Percentiles rank a stretch among this genome's conserved stretches.
phyloP scores from a whole-genome alignment of 2,113 vertebrate species.

The Tetrax tetrax region DNA sequence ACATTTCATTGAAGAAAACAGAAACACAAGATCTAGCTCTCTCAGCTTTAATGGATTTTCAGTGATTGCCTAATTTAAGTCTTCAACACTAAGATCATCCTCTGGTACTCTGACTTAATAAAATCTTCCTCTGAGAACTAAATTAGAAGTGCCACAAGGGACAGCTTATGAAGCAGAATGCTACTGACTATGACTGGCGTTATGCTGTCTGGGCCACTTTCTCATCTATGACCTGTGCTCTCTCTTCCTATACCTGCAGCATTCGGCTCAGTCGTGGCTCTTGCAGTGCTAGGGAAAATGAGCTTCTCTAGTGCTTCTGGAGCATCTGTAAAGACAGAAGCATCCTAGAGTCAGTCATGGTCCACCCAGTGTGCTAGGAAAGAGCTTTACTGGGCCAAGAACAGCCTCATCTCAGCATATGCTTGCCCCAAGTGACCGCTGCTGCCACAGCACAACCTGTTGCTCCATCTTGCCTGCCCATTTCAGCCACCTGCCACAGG shows the following conservation, averaged over 20 bases:
- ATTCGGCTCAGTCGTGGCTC: rapidly evolving
- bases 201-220: not conserved
- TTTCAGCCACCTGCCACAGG: not conserved
- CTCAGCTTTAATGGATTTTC: not conserved
- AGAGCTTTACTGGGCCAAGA: not conserved
- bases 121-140: not conserved
- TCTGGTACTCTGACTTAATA: conserved; percentile 25
- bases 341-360: not conserved
- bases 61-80: conserved; percentile 23
- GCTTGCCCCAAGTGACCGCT: rapidly evolving
- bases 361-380: not conserved
- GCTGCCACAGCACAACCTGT: not conserved
- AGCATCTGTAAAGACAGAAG: not conserved
- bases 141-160: not conserved
- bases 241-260: not conserved
- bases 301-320: not conserved
- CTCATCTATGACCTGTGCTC: not conserved
- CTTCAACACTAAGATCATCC: conserved; percentile 42
- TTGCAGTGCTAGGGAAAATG: not conserved
- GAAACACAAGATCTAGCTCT: conserved; percentile 24
- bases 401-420: rapidly evolving
- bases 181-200: conserved; percentile 32
- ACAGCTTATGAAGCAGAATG: conserved; percentile 9
- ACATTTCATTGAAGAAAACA: conserved; percentile 42
- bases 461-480: not conserved